Percentiles rank a stretch among this genome's conserved stretches.
phyloP scores from a whole-genome alignment of 2,888 invertebrate species.

The Argyra leucocephala region DNA sequence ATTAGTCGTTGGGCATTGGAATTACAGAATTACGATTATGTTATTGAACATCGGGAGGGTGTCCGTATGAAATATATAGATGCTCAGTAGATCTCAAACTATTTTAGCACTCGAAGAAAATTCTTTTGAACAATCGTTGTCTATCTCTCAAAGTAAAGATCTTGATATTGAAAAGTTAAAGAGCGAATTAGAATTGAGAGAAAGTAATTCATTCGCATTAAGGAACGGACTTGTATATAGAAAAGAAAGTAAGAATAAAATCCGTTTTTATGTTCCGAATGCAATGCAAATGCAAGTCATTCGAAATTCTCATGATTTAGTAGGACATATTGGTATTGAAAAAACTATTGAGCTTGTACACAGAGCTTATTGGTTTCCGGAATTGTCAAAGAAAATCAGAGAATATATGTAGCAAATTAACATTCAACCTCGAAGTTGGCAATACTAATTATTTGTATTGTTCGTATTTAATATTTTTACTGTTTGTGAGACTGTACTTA shows the following conservation, averaged over 20 bases:
- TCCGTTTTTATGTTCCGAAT: constrained; percentile 20
- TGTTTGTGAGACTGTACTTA: too few species aligned
- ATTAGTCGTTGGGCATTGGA: constrained; percentile 24
- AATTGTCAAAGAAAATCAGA: constrained; percentile 15
- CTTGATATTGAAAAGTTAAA: constrained; percentile 8
- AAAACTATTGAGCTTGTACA: constrained; percentile 11
- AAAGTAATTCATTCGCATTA: constrained; percentile 12
- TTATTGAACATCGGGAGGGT: constrained; percentile 23
- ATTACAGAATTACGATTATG: constrained; percentile 24
- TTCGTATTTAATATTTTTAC: too few species aligned
- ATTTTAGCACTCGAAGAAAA: constrained; percentile 19
- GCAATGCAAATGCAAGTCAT: constrained; percentile 12
- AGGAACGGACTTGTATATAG: constrained; percentile 15
- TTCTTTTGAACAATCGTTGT: constrained; percentile 21
- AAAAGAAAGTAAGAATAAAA: constrained; percentile 12
- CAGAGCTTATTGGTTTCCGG: constrained; percentile 20
- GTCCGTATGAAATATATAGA: constrained; percentile 19
- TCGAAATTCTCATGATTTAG: constrained; percentile 15
- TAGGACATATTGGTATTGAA: constrained; percentile 17
- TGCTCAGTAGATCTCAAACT: constrained; percentile 16
- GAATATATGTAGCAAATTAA: too few species aligned
- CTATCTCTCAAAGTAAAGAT: constrained; percentile 15
- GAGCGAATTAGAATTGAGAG: constrained; percentile 12
- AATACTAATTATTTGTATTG: too few species aligned
- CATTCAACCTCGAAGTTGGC: too few species aligned